A percentile compares a stretch with the other conserved stretches of the same genome.
These are phyloP conservation scores for Heliangelus exortis DNA, from an alignment of 2,797 vertebrate genomes.

Conservation along the genomic window DNA sequence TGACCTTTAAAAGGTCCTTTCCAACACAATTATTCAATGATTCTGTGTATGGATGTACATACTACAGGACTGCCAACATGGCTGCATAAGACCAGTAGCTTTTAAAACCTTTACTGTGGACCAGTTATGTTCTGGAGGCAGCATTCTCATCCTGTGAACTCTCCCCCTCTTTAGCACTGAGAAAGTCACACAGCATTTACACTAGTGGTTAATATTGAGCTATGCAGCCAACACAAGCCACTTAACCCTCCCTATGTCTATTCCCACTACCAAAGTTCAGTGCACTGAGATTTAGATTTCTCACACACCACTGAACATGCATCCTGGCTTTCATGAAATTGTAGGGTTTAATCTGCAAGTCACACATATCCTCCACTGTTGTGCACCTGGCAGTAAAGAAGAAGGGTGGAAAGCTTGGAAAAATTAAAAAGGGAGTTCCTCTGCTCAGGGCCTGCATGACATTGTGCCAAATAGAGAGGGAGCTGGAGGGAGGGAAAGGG, in stretches of 20 bases:
- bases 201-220: too few relatives aligned
- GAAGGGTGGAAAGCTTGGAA: background rate
- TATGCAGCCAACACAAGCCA: background rate
- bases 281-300: background rate
- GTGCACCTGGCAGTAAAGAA: background rate
- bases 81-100: background rate
- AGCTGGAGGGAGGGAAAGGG: background rate
- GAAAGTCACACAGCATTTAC: background rate
- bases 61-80: background rate
- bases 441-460: background rate
- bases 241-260: background rate
- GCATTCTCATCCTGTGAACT: background rate
- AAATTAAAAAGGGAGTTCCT: background rate
- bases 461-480: background rate
- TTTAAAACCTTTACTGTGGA: background rate
- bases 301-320: rapidly evolving
- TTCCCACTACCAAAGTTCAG: background rate
- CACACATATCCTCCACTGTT: background rate
- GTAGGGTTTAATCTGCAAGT: background rate
- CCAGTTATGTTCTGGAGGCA: background rate
- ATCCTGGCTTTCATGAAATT: background rate
- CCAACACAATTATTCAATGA: too few relatives aligned
- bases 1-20: too few relatives aligned
- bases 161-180: background rate
- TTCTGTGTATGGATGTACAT: too few relatives aligned